Evolutionary conservation across 2,888 invertebrate genomes (phyloP), one percentile per base, ranked within the genome.

Genomic region (Ctena decussata): DNA sequence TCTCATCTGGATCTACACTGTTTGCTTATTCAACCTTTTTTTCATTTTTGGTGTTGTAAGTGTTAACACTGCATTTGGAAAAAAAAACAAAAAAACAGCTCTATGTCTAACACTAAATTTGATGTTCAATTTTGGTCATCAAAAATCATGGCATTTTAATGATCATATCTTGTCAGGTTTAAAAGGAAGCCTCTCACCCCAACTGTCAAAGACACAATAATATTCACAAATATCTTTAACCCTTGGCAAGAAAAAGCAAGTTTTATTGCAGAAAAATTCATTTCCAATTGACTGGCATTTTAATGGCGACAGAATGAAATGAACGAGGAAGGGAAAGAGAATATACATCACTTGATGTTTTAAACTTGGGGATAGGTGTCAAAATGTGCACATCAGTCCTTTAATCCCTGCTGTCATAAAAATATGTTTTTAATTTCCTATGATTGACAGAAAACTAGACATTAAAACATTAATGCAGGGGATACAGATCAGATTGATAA

Each of bases 111-210:
- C n/a, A n/a, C n/a, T n/a, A n/a, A n/a, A n/a, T n/a, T n/a, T n/a
- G n/a, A n/a, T n/a, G n/a, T n/a, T n/a, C n/a, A n/a, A n/a, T n/a
- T 46, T 46, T 18, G 18, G 21, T 46, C 65, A 65, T 65, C 35
- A 65, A 57, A 65, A 65, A 35, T 65, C 32, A 32, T 65, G 65
- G 65, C 65, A 65, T 35, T 65, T 65, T 65, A 35, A 65, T 35
- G 65, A 30, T 35, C 21, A 65, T 18, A 65, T 30, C 35, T 65
- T 65, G 65, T 65, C 65, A 65, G 65, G 8, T 5, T 24, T 35
- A 65, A n/a, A 24, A 65, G 65, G 65, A 65, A 65, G 65, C 1
- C 18, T 15, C 35, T 35, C 65, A 65, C 65, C 65, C 35, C 35
- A 5, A 2, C 65, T 65, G 65, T 65, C 65, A 32, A 65, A 65